Percentiles rank a stretch among this genome's conserved stretches.
Conservation (phyloP, 2,888 invertebrate genomes). For the Hypercompe scribonia region DNA sequence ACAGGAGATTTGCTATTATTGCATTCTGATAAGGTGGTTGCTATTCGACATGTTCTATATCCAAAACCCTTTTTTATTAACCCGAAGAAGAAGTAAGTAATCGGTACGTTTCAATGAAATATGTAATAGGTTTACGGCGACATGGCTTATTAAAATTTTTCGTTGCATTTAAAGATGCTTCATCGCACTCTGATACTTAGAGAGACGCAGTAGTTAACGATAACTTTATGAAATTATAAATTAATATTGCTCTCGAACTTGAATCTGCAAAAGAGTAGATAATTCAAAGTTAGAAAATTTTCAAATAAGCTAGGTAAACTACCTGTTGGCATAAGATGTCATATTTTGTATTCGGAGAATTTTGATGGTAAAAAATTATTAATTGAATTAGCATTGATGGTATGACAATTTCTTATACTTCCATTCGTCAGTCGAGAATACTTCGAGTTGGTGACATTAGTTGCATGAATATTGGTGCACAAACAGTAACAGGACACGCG, state of each 20-base stretch:
- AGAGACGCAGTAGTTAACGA: neutral
- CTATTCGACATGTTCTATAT: neutral
- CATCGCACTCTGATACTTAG: no score
- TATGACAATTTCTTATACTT: neutral
- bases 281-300: no score
- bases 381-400: neutral
- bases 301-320: no score
- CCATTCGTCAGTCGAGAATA: neutral
- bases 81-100: no score
- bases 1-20: neutral
- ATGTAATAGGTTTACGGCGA: no score
- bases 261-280: neutral
- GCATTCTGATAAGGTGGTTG: neutral
- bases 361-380: neutral
- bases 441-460: slow-evolving; percentile 29
- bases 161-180: no score
- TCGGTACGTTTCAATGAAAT: no score
- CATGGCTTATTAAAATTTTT: no score
- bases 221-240: neutral
- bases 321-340: no score
- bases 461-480: slow-evolving; percentile 47
- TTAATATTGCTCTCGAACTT: neutral
- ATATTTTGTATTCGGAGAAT: neutral
- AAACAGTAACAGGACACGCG: slow-evolving; percentile 70
- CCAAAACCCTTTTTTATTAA: no score